These are phyloP conservation scores for Polypedilum pembai DNA, from an alignment of 1,140 invertebrate species.

Conservation along the genomic window DNA sequence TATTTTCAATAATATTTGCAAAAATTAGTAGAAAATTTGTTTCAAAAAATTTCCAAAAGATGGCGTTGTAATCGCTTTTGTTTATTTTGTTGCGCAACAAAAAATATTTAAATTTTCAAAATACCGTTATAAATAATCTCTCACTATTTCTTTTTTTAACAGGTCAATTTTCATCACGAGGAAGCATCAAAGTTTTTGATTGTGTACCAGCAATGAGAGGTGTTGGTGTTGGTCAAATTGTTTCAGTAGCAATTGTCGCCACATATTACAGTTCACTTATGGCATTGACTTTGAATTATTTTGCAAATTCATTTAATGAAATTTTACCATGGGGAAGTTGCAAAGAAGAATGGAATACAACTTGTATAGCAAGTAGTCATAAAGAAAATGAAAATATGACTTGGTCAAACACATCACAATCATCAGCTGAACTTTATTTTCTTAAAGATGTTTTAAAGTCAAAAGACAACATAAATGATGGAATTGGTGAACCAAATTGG, in stretches of 20 bases:
- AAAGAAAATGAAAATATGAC: not conserved
- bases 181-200: constrained; percentile 2
- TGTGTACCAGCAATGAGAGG: constrained; percentile 45
- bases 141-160: no score
- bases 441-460: constrained; percentile 57
- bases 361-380: constrained; percentile 42
- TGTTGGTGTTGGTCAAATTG: constrained; percentile 65
- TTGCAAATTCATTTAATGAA: constrained; percentile 54
- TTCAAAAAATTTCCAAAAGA: no score
- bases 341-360: constrained; percentile 49
- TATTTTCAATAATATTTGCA: no score
- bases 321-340: constrained; percentile 63
- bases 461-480: constrained; percentile 57
- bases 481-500: constrained; percentile 65
- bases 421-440: constrained; percentile 43
- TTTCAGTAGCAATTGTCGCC: constrained; percentile 60
- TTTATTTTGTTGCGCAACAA: no score
- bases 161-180: constrained; percentile 26
- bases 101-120: no score
- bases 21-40: no score
- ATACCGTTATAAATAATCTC: no score
- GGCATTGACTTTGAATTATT: constrained; percentile 59
- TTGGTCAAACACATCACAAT: constrained; percentile 28
- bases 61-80: no score
- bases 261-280: constrained; percentile 69